Evolutionary conservation across 1,140 invertebrate genomes (phyloP), one percentile per base, ranked within the genome.

Genomic region (Adelges cooleyi): DNA sequence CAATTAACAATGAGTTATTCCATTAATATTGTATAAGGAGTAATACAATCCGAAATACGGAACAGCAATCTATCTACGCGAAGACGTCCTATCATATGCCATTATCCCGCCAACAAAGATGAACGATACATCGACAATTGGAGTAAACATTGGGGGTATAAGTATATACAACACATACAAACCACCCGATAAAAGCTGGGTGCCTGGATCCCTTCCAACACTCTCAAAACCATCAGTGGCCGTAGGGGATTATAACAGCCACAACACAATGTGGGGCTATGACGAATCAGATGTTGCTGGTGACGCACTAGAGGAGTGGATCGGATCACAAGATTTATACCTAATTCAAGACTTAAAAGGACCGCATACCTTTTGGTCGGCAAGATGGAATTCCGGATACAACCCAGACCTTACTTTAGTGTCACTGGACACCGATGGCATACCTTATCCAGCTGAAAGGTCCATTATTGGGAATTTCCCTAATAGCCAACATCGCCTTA

Each of bases 241-340:
- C 15, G 2, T 49, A 18, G 46, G 53, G 18, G 54, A 67, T 38
- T 50, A 46, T 23, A 67, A 67, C 38, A 29, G 49, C 13, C 66
- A 52, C 20, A 38, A 33, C 33, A 65, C 42, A 15, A n/a, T 25
- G 13, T 65, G 66, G 66, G 66, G 66, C 1, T 67, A 67, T 22
- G 22, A 11, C 3, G 18, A 2, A 17, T 40, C 46, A 13, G 59
- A 65, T 27, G 44, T 25, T 22, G 42, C 42, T 20, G 44, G 44
- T 2, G 18, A 36, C 17, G 13, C n/a, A 38, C 4, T 65, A 15
- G 59, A 65, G 40, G 9, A 36, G 13, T 65, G 44, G 59, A 20
- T 48, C n/a, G 44, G 17, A 17, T 36, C 23, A 11, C 13, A 50
- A 15, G 20, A 50, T 8, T 17, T 65, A 46, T 11, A 65, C 20